Evolutionary conservation across 2,888 invertebrate species (phyloP).

Genomic region (Pachycephus smyrnensis): DNA sequence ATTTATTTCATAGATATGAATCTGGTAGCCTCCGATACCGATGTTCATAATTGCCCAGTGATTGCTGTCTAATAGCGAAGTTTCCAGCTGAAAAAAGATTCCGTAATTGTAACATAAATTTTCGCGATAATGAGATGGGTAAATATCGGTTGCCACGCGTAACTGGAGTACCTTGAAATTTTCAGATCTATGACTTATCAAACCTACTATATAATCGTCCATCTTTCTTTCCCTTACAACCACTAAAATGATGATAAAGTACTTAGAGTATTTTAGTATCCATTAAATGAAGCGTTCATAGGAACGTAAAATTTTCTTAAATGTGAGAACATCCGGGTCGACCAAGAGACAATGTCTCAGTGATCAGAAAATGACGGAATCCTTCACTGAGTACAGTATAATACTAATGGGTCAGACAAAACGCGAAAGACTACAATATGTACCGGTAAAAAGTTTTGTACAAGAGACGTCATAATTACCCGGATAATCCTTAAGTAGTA

Average conservation of each 20-base stretch:
- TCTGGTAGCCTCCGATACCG: conserved; percentile 38
- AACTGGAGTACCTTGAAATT: conserved; percentile 42
- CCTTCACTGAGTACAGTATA: neutral
- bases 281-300: no score
- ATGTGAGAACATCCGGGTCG: neutral
- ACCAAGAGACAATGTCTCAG: conserved; percentile 4
- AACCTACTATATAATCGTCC: conserved; percentile 31
- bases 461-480: conserved; percentile 43
- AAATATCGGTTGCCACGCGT: conserved; percentile 52
- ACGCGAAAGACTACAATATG: conserved; percentile 11
- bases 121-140: conserved; percentile 51
- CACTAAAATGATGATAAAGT: no score
- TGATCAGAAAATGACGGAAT: neutral
- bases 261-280: no score
- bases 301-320: no score
- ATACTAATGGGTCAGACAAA: neutral
- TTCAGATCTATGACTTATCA: conserved; percentile 39
- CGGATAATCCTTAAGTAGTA: conserved; percentile 38
- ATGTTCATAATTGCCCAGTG: conserved; percentile 51
- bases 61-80: conserved; percentile 34
- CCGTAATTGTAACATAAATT: conserved; percentile 51
- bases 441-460: conserved; percentile 8
- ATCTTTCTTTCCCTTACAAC: neutral
- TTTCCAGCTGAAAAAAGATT: conserved; percentile 7
- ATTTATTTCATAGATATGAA: conserved; percentile 43